These are phyloP conservation scores for Drosophila tanythrix DNA, from an alignment of 2,888 invertebrate species.

Conservation along the genomic window DNA sequence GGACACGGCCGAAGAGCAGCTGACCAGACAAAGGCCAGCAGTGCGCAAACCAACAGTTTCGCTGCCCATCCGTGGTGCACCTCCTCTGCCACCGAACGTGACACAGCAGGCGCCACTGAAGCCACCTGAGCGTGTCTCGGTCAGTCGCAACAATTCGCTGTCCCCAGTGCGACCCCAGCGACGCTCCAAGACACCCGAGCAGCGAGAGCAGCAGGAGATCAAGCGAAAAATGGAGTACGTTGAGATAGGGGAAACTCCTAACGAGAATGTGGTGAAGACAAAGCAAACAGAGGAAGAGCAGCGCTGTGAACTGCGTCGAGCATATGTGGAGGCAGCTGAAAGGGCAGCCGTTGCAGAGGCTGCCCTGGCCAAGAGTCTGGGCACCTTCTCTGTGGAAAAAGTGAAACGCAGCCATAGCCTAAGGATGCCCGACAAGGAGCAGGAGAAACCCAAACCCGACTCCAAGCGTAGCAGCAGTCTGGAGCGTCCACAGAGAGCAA, in stretches of 20 bases:
- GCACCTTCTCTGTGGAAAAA: conserved; percentile 28
- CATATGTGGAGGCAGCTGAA: conserved; percentile 67
- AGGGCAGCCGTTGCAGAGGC: conserved; percentile 54
- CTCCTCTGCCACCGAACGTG: conserved; percentile 59
- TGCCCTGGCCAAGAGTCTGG: conserved; percentile 49
- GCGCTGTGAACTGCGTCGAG: conserved; percentile 49
- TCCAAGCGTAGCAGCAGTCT: conserved; percentile 60
- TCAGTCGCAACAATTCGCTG: conserved; percentile 81
- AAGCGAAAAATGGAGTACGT: conserved; percentile 61
- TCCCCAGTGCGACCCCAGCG: conserved; percentile 82
- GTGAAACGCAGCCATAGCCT: conserved; percentile 64
- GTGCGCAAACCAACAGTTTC: conserved; percentile 35
- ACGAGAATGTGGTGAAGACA: background rate
- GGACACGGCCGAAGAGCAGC: conserved; percentile 69
- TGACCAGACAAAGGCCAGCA: conserved; percentile 42
- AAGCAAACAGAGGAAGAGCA: conserved; percentile 61
- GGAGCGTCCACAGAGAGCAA: conserved; percentile 47
- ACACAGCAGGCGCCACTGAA: conserved; percentile 25
- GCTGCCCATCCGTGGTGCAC: conserved; percentile 70
- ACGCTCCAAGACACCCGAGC: conserved; percentile 82
- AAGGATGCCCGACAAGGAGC: conserved; percentile 35
- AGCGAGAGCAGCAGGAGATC: conserved; percentile 47
- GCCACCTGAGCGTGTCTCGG: conserved; percentile 60
- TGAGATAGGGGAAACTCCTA: conserved; percentile 58
- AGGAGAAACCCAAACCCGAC: conserved; percentile 24